Evolutionary conservation across 2,888 invertebrate species (phyloP).

Genomic region (Nomada fucata): DNA sequence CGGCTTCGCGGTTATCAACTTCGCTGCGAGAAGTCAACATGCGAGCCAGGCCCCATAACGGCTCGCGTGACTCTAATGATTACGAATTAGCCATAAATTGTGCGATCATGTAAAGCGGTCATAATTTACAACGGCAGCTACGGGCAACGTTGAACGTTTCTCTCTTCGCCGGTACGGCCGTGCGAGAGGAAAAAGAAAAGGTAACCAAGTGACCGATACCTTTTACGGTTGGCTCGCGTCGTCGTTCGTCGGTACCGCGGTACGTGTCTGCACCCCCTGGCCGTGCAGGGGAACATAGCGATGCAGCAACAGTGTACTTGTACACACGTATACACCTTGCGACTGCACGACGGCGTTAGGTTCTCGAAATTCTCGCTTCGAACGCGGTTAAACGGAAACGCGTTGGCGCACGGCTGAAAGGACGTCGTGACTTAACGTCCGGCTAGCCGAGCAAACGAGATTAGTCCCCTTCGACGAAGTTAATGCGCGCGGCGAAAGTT

Average conservation of each 20-base stretch:
- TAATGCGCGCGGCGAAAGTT: constrained; percentile 63
- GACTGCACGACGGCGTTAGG: background rate
- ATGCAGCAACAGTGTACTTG: no score
- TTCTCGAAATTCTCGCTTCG: constrained; percentile 11
- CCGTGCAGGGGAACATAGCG: no score
- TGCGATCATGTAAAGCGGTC: constrained; percentile 77
- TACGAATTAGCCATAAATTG: constrained; percentile 80
- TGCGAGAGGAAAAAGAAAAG: no score
- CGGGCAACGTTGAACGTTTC: constrained; percentile 9
- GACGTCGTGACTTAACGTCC: constrained; percentile 50
- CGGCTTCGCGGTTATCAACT: constrained; percentile 71
- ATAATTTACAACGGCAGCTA: constrained; percentile 74
- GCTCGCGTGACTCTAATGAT: constrained; percentile 81
- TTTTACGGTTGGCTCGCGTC: no score
- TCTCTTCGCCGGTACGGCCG: background rate
- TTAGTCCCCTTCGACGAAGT: constrained; percentile 69
- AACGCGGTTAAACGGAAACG: background rate
- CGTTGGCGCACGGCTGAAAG: constrained; percentile 52
- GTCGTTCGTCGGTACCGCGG: background rate
- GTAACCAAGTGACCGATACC: background rate
- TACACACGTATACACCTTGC: no score
- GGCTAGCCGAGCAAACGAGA: constrained; percentile 59
- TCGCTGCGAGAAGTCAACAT: constrained; percentile 75
- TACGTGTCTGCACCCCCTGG: background rate
- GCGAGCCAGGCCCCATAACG: constrained; percentile 73